Evolutionary conservation across 1,140 invertebrate genomes (phyloP), one percentile per base, ranked within the genome.

Genomic region (Chrysopa pallens): DNA sequence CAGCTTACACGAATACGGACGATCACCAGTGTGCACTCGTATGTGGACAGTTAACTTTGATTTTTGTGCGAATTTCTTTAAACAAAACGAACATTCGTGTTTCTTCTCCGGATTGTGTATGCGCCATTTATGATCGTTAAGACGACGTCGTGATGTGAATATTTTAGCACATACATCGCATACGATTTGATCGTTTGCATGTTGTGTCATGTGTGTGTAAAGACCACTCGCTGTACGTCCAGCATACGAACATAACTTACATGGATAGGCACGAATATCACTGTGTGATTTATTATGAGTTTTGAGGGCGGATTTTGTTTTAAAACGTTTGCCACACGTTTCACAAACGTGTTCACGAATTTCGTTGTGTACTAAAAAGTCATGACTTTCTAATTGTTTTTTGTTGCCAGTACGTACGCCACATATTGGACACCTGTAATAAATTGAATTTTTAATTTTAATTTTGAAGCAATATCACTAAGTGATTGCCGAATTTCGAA

Each of bases 251-350:
- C 73, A 76, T 7, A 69, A 55, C 7, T 64, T 52, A 48, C 74
- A 76, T 9, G 57, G 53, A 48, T 74, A 77, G 0, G 74, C 70
- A 23, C 74, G 55, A 45, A 76, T 73, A 38, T 76, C 72, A 2
- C 73, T 85, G 50, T 87, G 83, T 12, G 74, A 80, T 29, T 80
- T 63, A 53, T 79, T 72, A 48, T 88, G 84, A 1, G 83, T 64
- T 46, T 73, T 77, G 31, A 88, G 44, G 8, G 68, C 64, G 23
- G 66, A 65, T 44, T 59, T 49, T 1, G 66, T 62, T n/a, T 67
- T 66, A 39, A 70, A 72, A 14, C 61, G 44, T 43, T 70, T 70
- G 6, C 67, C 68, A 42, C 69, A 72, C 2, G 61, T 62, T 12
- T 68, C 64, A 47, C 69, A 72, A 33, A 49, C 43, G 38, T 53